Conservation (phyloP, 2,113 vertebrate genomes). For the Proteles cristata region DNA sequence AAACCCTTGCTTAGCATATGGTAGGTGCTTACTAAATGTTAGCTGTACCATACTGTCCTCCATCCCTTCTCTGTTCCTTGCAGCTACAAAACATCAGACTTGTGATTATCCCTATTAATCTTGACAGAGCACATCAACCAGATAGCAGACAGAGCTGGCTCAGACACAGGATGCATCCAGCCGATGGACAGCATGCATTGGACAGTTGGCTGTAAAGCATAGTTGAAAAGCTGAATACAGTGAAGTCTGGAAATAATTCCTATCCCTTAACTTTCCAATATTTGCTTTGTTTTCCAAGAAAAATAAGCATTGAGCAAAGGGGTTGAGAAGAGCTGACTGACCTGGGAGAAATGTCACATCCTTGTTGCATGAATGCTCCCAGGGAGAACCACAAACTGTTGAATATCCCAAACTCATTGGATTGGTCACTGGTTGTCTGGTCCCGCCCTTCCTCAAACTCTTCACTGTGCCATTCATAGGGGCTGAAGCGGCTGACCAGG, state of each 20-base stretch:
- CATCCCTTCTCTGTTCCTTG: background rate
- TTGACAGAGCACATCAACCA: background rate
- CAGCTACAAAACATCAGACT: background rate
- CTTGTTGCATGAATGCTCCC: slow-evolving; percentile 99
- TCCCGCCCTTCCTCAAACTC: slow-evolving; percentile 95
- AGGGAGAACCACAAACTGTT: slow-evolving; percentile 99
- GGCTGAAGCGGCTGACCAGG: slow-evolving; percentile 99
- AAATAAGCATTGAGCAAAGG: slow-evolving; percentile 22
- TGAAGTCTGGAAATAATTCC: background rate
- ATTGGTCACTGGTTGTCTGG: slow-evolving; percentile 90
- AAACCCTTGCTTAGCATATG: background rate
- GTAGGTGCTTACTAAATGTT: background rate
- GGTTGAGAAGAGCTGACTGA: slow-evolving; percentile 81
- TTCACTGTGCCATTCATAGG: slow-evolving; percentile 98
- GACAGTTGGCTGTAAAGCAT: background rate
- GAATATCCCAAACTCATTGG: slow-evolving; percentile 99
- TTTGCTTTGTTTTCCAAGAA: background rate
- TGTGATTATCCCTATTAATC: background rate
- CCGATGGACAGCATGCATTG: background rate
- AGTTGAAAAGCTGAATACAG: background rate
- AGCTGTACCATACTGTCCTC: background rate
- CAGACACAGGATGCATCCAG: background rate
- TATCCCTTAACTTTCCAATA: background rate
- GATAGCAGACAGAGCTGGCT: background rate
- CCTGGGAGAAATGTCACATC: slow-evolving; percentile 99